These are phyloP conservation scores for Ceriagrion tenellum DNA, from an alignment of 2,888 invertebrate species.

Conservation along the genomic window DNA sequence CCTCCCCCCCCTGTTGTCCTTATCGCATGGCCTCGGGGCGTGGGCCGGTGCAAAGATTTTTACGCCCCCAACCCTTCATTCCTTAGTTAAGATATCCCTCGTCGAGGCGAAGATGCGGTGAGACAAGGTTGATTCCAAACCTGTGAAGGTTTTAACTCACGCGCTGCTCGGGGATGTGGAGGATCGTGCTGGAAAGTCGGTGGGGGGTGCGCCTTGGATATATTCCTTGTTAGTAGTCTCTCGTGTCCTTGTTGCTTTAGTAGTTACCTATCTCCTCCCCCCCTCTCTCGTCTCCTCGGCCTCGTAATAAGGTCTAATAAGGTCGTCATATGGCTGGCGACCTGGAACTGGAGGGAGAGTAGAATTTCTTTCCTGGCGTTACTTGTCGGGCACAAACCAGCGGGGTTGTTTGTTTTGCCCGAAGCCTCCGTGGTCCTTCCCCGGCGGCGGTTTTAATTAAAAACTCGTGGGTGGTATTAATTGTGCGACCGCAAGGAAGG, in stretches of 20 bases:
- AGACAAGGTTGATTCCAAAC: background rate
- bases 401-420: background rate
- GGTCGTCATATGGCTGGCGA: background rate
- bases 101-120: background rate
- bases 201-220: background rate
- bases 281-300: background rate
- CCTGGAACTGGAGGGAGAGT: background rate
- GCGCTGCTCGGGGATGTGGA: background rate
- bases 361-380: background rate
- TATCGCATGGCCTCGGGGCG: background rate
- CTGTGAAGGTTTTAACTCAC: background rate
- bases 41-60: background rate
- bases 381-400: too few species aligned
- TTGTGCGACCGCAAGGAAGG: background rate
- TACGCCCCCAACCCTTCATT: background rate
- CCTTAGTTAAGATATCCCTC: slow-evolving; percentile 13
- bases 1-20: background rate
- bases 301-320: slow-evolving; percentile 26
- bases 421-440: background rate
- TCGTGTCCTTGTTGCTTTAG: background rate
- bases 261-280: background rate
- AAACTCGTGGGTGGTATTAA: slow-evolving; percentile 26
- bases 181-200: background rate
- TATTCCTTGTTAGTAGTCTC: background rate
- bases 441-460: slow-evolving; percentile 3